phyloP scores from a whole-genome alignment of 2,797 vertebrate species.

The Prionace glauca region DNA sequence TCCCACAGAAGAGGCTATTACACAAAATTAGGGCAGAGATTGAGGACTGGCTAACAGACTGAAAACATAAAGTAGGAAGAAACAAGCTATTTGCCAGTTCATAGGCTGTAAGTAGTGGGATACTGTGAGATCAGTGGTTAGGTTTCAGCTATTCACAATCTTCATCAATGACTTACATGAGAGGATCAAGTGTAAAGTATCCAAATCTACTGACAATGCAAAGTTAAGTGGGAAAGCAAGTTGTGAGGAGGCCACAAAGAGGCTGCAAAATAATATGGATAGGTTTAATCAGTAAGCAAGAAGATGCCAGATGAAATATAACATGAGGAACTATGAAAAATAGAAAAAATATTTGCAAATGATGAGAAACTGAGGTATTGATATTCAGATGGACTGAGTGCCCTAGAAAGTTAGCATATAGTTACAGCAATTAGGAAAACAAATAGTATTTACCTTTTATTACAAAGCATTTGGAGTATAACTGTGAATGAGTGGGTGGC shows the following conservation, averaged over 20 bases:
- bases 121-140: neutral
- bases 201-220: neutral
- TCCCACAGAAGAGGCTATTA: too few species aligned
- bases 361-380: neutral
- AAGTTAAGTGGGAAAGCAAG: neutral
- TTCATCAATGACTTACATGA: too few species aligned
- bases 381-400: neutral
- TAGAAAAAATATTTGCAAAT: too few species aligned
- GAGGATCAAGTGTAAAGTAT: neutral
- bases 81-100: too few species aligned
- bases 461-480: too few species aligned
- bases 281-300: neutral
- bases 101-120: neutral
- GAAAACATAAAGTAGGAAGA: too few species aligned
- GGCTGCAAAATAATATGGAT: neutral
- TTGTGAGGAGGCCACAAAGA: neutral
- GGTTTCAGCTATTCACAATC: neutral
- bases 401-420: neutral
- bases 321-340: neutral
- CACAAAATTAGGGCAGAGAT: too few species aligned
- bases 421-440: too few species aligned
- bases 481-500: too few species aligned
- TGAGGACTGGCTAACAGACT: too few species aligned
- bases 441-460: too few species aligned
- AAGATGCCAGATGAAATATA: neutral